These are phyloP conservation scores for Spea bombifrons DNA, from an alignment of 2,113 vertebrate genomes.

Conservation along the genomic window DNA sequence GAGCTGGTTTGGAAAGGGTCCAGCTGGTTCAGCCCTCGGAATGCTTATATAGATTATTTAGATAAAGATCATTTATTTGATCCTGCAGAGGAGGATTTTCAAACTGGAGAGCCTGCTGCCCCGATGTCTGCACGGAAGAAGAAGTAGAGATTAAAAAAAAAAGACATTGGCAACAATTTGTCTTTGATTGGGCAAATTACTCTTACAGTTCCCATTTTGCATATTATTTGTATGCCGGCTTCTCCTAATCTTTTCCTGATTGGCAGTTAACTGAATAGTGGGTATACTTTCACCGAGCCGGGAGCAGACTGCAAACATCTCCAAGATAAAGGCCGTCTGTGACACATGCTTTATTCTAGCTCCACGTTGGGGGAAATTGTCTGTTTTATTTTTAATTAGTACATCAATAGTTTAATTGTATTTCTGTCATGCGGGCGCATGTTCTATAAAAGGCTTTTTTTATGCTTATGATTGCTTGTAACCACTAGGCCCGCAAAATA, in stretches of 20 bases:
- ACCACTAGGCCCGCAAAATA: not conserved
- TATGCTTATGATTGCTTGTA: not conserved
- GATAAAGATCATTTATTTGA: conserved; percentile 47
- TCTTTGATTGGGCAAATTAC: not conserved
- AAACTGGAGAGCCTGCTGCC: conserved; percentile 8
- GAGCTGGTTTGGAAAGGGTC: conserved; percentile 4
- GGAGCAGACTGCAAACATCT: not conserved
- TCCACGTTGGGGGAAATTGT: not conserved
- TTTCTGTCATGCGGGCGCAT: not conserved
- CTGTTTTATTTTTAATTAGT: not conserved
- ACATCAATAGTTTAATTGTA: not conserved
- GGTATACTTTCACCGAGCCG: not conserved
- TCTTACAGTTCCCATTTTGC: conserved; percentile 14
- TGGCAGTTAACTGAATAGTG: conserved; percentile 1
- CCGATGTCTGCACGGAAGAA: conserved; percentile 8
- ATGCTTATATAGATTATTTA: conserved; percentile 45
- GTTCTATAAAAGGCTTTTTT: not conserved
- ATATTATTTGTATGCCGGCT: conserved; percentile 31
- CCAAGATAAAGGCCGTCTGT: not conserved
- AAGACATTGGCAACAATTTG: not conserved
- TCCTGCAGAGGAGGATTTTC: conserved; percentile 34
- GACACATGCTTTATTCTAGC: not conserved
- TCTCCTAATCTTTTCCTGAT: conserved; percentile 1
- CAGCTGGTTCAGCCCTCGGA: conserved; percentile 17
- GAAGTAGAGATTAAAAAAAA: not conserved